Evolutionary conservation across 2,113 vertebrate species (phyloP).

Genomic region (Gila orcuttii): DNA sequence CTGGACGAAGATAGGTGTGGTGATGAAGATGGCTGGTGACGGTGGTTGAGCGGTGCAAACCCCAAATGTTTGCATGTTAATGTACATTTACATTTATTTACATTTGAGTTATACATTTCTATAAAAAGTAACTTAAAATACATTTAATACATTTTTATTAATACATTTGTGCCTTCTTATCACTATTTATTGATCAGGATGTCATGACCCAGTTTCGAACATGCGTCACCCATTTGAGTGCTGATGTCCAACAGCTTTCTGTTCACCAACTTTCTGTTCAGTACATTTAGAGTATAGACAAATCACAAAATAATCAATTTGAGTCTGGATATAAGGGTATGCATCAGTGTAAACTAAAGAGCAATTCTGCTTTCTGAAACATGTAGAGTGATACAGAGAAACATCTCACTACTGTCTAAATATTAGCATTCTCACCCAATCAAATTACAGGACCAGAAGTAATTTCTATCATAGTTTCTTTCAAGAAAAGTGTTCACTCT

Average conservation of each 20-base stretch:
- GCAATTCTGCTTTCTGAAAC: background rate
- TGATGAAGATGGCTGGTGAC: no score
- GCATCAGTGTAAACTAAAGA: background rate
- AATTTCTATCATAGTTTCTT: background rate
- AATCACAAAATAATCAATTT: background rate
- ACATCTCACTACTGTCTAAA: slow-evolving; percentile 10
- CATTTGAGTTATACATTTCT: background rate
- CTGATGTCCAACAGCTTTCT: background rate
- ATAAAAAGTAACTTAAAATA: background rate
- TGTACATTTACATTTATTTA: background rate
- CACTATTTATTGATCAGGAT: background rate
- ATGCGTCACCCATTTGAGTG: no score
- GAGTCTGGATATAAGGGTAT: background rate
- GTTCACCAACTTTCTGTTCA: background rate
- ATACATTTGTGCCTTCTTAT: background rate
- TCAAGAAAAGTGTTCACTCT: no score
- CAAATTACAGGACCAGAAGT: background rate
- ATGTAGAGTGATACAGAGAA: background rate
- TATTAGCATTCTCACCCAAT: background rate
- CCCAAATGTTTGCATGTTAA: background rate
- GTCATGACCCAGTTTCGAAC: background rate
- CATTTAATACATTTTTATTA: background rate
- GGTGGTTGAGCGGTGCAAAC: no score
- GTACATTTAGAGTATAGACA: background rate
- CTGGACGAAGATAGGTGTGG: no score